Evolutionary conservation across 2,113 vertebrate genomes (phyloP).

Genomic region (Otolemur garnettii): DNA sequence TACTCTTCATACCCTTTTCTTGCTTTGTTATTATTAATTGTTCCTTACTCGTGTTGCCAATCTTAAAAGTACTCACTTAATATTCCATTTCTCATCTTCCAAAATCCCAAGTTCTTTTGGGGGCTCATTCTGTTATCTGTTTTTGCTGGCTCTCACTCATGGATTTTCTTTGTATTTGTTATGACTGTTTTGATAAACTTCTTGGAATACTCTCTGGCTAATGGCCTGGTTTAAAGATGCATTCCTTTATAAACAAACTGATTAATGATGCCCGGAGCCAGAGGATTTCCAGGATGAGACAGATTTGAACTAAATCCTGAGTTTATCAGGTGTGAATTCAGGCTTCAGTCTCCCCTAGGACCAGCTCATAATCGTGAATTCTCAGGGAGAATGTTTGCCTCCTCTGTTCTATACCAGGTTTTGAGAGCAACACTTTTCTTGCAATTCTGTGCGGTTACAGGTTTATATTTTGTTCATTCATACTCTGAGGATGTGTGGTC

Average conservation of each 20-base stretch:
- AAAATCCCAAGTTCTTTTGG: background rate
- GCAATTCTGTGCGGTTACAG: background rate
- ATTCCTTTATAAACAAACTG: background rate
- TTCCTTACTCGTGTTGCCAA: background rate
- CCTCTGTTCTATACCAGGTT: background rate
- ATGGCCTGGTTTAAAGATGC: background rate
- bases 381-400: background rate
- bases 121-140: background rate
- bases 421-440: background rate
- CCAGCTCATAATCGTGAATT: background rate
- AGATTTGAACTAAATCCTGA: background rate
- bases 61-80: background rate
- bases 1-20: background rate
- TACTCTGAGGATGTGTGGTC: background rate
- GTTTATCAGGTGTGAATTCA: background rate
- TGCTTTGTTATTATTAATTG: background rate
- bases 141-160: background rate
- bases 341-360: background rate
- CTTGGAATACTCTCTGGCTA: background rate
- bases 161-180: background rate
- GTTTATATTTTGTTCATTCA: background rate
- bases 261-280: background rate
- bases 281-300: background rate
- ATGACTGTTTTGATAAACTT: constrained; percentile 15
- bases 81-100: background rate